phyloP scores from a whole-genome alignment of 2,888 invertebrate genomes.

The Hofmannophila pseudospretella region DNA sequence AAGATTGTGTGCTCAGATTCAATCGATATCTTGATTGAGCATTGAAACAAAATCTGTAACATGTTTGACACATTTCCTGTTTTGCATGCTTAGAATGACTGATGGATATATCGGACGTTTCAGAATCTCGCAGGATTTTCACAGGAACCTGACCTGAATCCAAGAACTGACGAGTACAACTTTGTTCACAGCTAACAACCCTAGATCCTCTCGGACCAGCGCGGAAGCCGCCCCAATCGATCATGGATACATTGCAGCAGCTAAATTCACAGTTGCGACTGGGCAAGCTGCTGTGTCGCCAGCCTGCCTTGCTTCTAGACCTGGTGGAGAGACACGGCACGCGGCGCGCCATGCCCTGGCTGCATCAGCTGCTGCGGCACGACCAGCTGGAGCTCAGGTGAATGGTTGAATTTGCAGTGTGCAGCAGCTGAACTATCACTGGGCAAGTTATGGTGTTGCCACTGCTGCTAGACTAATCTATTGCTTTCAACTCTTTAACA shows the following conservation, averaged over 20 bases:
- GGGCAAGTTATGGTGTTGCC: background rate
- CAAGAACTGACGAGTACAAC: no score
- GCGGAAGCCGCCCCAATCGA: conserved; percentile 86
- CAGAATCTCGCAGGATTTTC: no score
- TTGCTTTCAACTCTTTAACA: no score
- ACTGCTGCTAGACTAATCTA: no score
- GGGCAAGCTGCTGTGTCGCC: conserved; percentile 93
- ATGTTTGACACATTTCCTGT: no score
- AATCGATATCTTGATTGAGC: no score
- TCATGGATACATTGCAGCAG: conserved; percentile 88
- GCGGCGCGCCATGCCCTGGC: conserved; percentile 97
- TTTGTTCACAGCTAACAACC: conserved; percentile 82
- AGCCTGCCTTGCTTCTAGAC: conserved; percentile 94
- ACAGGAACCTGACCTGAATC: no score
- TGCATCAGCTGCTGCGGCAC: conserved; percentile 94
- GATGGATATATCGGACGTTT: no score
- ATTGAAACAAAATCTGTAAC: no score
- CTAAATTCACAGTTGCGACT: conserved; percentile 88
- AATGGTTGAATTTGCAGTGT: background rate
- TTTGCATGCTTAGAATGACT: no score
- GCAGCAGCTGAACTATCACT: background rate
- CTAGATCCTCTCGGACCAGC: conserved; percentile 92
- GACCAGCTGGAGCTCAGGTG: conserved; percentile 90
- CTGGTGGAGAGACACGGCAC: conserved; percentile 94
- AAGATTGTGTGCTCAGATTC: no score